Evolutionary conservation across 2,888 invertebrate species (phyloP).

Genomic region (Macropis europaea): DNA sequence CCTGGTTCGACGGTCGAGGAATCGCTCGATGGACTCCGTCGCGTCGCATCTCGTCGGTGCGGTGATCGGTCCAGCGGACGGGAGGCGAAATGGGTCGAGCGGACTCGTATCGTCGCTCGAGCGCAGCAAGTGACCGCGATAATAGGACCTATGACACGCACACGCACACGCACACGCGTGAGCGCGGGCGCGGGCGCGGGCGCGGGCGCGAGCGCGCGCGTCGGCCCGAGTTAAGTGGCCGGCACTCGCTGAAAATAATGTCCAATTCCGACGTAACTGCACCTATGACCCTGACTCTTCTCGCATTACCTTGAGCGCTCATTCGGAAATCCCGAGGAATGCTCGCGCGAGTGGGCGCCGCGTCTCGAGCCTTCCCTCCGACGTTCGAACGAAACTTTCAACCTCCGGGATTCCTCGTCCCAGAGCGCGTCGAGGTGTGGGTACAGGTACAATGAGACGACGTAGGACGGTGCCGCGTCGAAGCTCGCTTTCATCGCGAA

Average conservation of each 20-base stretch:
- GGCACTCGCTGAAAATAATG: slow-evolving; percentile 71
- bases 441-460: slow-evolving; percentile 25
- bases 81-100: slow-evolving; percentile 29
- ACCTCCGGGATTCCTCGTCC: background rate
- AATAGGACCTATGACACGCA: slow-evolving; percentile 70
- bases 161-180: slow-evolving; percentile 35
- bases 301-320: slow-evolving; percentile 58
- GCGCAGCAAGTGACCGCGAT: slow-evolving; percentile 70
- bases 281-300: slow-evolving; percentile 68
- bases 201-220: slow-evolving; percentile 19
- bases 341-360: slow-evolving; percentile 20
- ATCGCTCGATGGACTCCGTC: too few relatives aligned
- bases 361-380: background rate
- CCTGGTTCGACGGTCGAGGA: background rate
- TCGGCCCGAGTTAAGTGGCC: slow-evolving; percentile 55
- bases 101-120: slow-evolving; percentile 65
- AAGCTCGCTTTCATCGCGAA: background rate
- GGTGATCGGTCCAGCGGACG: slow-evolving; percentile 30
- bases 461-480: slow-evolving; percentile 28
- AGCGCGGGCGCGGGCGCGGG: slow-evolving; percentile 18
- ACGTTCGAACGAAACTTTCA: background rate
- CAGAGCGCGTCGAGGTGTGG: background rate
- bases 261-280: slow-evolving; percentile 69
- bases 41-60: too few relatives aligned
- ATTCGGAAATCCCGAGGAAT: slow-evolving; percentile 50